A percentile compares a stretch with the other conserved stretches of the same genome.
These are phyloP conservation scores for Pachyuromys duprasi DNA, from an alignment of 2,797 vertebrate species.

Conservation along the genomic window DNA sequence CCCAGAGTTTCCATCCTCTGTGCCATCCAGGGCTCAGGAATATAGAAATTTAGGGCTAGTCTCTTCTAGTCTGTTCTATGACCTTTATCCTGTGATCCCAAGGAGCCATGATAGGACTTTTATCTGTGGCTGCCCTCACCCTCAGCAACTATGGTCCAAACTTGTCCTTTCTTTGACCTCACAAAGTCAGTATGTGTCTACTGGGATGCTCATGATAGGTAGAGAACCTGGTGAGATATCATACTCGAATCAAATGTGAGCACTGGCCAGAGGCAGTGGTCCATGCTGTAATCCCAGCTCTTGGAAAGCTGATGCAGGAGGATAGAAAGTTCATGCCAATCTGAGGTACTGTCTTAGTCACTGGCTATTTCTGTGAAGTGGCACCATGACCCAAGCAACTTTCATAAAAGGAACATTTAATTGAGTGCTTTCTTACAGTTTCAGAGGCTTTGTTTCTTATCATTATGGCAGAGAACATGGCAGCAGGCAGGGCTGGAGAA, in stretches of 20 bases:
- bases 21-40: background rate
- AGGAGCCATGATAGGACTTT: too few relatives aligned
- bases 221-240: background rate
- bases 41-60: background rate
- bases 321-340: background rate
- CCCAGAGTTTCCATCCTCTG: background rate
- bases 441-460: background rate
- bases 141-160: background rate
- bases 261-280: background rate
- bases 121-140: background rate
- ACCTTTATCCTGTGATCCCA: background rate
- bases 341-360: background rate
- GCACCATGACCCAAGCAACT: background rate
- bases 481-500: background rate
- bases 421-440: background rate
- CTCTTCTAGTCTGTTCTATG: background rate
- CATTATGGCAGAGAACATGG: background rate
- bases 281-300: background rate
- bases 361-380: background rate
- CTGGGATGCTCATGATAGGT: background rate
- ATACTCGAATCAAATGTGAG: background rate
- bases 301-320: background rate
- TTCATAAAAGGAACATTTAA: background rate
- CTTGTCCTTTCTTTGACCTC: background rate
- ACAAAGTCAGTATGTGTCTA: background rate